Evolutionary conservation across 1,140 invertebrate genomes (phyloP).

Genomic region (Drosophila mauritiana): DNA sequence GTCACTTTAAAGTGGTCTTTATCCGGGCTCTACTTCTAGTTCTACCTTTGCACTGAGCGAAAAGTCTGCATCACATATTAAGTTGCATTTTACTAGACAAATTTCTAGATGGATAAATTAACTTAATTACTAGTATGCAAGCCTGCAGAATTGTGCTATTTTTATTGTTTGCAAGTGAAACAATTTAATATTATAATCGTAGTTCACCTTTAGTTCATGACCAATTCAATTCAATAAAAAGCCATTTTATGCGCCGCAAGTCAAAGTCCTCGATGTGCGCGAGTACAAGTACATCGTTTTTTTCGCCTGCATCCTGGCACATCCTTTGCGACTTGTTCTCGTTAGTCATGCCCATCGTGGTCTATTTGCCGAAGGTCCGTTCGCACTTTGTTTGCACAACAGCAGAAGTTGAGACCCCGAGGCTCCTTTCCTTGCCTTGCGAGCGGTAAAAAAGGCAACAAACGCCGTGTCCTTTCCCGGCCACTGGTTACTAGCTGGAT

Average conservation of each 20-base stretch:
- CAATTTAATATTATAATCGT: no score
- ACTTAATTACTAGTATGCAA: no score
- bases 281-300: not conserved
- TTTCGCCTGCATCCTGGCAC: not conserved
- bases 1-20: conserved; percentile 32
- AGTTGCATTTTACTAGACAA: no score
- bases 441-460: conserved; percentile 68
- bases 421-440: conserved; percentile 11
- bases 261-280: no score
- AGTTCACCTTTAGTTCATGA: no score
- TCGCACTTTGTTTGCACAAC: conserved; percentile 57
- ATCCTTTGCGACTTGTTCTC: conserved; percentile 20
- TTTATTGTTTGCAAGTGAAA: no score
- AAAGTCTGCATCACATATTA: not conserved
- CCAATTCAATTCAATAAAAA: no score
- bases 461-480: conserved; percentile 57
- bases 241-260: no score
- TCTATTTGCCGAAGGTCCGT: conserved; percentile 49
- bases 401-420: conserved; percentile 30
- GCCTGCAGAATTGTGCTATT: no score
- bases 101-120: no score
- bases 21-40: conserved; percentile 11
- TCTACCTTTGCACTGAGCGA: conserved; percentile 12
- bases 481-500: conserved; percentile 5
- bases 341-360: conserved; percentile 30